These are phyloP conservation scores for Malacoctenus gilli DNA, from an alignment of 2,797 vertebrate species.

Conservation along the genomic window DNA sequence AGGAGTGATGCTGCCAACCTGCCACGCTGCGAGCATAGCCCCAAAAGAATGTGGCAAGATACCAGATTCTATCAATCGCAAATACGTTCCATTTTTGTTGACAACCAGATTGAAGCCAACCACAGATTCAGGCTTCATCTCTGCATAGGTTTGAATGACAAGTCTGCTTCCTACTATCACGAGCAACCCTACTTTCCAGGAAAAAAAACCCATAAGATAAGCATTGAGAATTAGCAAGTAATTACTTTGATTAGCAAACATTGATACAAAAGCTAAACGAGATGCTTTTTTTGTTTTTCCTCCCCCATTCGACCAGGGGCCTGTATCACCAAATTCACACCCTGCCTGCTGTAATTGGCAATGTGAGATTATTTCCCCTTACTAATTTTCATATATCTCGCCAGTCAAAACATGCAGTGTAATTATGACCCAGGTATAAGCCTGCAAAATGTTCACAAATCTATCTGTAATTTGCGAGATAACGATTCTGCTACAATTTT, in stretches of 20 bases:
- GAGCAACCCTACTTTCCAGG: neutral
- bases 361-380: conserved; percentile 6
- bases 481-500: no score
- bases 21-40: neutral
- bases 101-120: neutral
- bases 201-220: neutral
- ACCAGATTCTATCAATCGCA: neutral
- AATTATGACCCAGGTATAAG: conserved; percentile 2
- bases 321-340: conserved; percentile 9
- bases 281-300: no score
- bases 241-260: neutral
- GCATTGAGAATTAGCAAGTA: neutral
- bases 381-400: neutral
- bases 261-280: neutral
- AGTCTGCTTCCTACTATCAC: conserved; percentile 3
- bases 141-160: conserved; percentile 2
- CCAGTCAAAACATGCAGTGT: conserved; percentile 16
- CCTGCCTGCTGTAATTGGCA: conserved; percentile 3
- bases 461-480: no score
- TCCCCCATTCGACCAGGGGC: neutral
- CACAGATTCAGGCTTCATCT: conserved; percentile 2
- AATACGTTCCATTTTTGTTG: neutral
- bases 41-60: neutral
- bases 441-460: neutral
- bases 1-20: no score